Percentiles rank a stretch among this genome's conserved stretches.
These are phyloP conservation scores for Piaya cayana DNA, from an alignment of 2,113 vertebrate genomes.

Conservation along the genomic window DNA sequence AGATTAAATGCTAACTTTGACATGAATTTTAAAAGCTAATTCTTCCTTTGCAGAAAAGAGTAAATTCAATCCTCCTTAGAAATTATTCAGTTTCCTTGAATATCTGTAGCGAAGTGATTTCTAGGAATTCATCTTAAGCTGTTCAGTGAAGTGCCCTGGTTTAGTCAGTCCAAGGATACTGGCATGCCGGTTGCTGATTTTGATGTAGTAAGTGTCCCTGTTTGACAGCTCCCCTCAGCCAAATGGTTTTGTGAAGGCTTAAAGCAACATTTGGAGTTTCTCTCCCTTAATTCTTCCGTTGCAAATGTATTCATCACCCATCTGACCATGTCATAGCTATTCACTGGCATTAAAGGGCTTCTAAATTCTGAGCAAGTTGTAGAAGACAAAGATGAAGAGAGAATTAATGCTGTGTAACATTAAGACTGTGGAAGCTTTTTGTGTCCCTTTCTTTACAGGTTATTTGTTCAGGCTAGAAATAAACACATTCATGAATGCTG, in stretches of 20 bases:
- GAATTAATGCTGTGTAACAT: not conserved
- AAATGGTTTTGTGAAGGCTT: constrained; percentile 1
- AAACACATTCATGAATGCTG: not conserved
- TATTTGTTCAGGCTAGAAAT: not conserved
- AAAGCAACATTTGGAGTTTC: not conserved
- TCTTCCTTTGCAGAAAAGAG: not conserved
- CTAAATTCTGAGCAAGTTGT: not conserved
- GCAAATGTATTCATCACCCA: not conserved
- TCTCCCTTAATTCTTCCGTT: not conserved
- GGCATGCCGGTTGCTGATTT: not conserved
- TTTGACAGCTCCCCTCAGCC: not conserved
- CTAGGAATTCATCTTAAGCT: not conserved
- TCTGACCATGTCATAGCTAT: not conserved
- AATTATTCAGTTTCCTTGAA: not conserved
- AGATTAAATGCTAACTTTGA: constrained; percentile 32
- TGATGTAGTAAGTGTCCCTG: not conserved
- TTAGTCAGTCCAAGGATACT: not conserved
- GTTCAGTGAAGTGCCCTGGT: not conserved
- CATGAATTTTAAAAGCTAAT: constrained; percentile 4
- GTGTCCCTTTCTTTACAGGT: not conserved
- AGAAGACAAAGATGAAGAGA: not conserved
- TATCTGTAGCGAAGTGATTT: not conserved
- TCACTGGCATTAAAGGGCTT: not conserved
- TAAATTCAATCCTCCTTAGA: not conserved
- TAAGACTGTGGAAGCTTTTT: not conserved